Conservation (phyloP, 2,113 vertebrate genomes). For the Marcusenius ussheri region DNA sequence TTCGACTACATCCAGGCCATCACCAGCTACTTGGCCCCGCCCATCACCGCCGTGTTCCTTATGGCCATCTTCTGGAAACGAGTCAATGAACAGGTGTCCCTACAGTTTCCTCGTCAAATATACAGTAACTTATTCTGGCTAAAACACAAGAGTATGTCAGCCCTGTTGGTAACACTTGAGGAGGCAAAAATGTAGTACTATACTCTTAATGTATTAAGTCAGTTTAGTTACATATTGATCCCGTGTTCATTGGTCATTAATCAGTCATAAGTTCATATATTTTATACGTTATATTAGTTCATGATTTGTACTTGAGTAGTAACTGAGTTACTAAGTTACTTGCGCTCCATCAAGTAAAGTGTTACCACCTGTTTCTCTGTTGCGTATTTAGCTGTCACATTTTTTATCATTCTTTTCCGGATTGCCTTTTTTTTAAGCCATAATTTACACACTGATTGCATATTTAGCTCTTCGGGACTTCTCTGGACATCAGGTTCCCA, state of each 20-base stretch:
- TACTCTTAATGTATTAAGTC: not conserved
- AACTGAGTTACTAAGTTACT: not conserved
- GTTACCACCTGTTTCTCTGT: not conserved
- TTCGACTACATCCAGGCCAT: slow-evolving; percentile 91
- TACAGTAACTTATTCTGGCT: not conserved
- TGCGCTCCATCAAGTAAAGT: not conserved
- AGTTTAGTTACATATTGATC: not conserved
- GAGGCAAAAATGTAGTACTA: not conserved
- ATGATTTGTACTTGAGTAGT: not conserved
- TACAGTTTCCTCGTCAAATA: slow-evolving; percentile 4
- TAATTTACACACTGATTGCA: not conserved
- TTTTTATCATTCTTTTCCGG: not conserved
- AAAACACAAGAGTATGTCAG: too few species aligned
- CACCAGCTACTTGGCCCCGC: slow-evolving; percentile 84
- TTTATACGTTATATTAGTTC: not conserved
- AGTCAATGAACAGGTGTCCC: slow-evolving; percentile 74
- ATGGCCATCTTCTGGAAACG: slow-evolving; percentile 87
- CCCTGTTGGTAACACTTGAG: not conserved
- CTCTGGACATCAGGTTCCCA: not conserved
- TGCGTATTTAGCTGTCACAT: not conserved
- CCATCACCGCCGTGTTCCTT: slow-evolving; percentile 83
- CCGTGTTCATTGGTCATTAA: not conserved
- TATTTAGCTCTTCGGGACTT: not conserved
- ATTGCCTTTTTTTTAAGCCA: not conserved
- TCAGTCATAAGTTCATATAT: not conserved